Percentiles rank a stretch among this genome's conserved stretches.
These are phyloP conservation scores for Herpailurus yagouaroundi DNA, from an alignment of 2,113 vertebrate genomes.

Conservation along the genomic window DNA sequence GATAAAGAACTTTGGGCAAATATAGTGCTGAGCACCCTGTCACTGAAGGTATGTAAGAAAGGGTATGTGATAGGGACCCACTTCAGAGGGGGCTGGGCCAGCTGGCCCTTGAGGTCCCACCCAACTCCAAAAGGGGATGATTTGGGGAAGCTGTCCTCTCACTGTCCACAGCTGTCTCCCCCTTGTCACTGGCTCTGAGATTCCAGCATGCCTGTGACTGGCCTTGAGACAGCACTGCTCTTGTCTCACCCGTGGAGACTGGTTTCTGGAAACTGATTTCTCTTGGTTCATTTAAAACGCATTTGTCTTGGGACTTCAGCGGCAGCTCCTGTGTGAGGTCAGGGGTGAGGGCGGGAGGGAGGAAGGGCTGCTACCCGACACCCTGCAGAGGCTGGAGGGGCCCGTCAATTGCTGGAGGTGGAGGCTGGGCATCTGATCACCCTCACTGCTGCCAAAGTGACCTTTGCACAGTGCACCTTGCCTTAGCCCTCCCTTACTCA, in stretches of 20 bases:
- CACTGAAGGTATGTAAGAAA: not conserved
- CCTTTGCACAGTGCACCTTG: not conserved
- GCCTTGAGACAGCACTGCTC: not conserved
- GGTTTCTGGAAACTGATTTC: not conserved
- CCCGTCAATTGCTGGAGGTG: not conserved
- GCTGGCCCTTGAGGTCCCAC: not conserved
- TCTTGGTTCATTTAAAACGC: not conserved
- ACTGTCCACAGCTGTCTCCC: not conserved
- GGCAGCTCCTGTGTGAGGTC: not conserved
- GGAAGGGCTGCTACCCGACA: not conserved
- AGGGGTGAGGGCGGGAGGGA: not conserved
- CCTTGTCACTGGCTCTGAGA: not conserved
- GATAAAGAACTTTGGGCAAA: not conserved
- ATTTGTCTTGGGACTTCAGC: not conserved
- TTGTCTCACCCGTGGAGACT: not conserved
- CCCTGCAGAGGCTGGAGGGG: not conserved
- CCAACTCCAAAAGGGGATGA: not conserved
- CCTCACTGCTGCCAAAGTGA: not conserved
- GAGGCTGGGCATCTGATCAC: not conserved
- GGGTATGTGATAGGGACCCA: not conserved
- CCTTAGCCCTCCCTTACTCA: not conserved
- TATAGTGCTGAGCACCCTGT: not conserved
- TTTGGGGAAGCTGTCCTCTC: not conserved
- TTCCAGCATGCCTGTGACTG: not conserved
- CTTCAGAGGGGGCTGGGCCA: not conserved